Base-by-base conservation (phyloP, 2,113 vertebrate genomes). In the Nycticorax nycticorax region DNA sequence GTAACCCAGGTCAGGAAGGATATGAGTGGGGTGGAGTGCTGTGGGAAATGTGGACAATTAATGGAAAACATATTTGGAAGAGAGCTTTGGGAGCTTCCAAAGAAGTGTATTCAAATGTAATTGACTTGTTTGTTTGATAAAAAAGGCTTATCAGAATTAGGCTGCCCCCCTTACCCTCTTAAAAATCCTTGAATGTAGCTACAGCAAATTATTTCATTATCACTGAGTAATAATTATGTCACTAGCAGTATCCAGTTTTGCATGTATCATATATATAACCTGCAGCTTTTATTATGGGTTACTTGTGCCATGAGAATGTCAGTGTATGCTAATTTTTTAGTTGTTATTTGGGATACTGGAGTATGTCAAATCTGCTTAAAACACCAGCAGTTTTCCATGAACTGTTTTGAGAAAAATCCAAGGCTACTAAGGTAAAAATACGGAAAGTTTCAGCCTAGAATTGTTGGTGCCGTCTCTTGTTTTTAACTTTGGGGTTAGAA, bases 1-100 rank as follows among this genome's bases (percentile, higher is more conserved):
- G 79, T 95, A 88, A 89, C 56, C 80, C 50, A 71, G 91, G 39
- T 95, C 97, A 98, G 98, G 98, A 98, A 98, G 98, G 98, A 98
- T 98, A 80, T 92, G 76, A 96, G 87, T 84, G 84, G 91, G 97
- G 98, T 97, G 98, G 98, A 88, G 97, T 85, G 30, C 53, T 69
- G 26, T 87, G 94, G 95, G 94, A 96, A 94, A 82, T 67, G 47
- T 80, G 60, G 87, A 43, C 92, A 97, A 86, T 93, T 95, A 89
- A 95, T 95, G 86, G 88, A 97, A 97, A 92, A 96, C 62, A 63
- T 89, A 57, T 97, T 92, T 97, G 66, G 80, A 88, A 84, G 62
- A 85, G 88, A 88, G 56, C 90, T 95, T 81, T 73, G 52, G 81
- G 57, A 87, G 41, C 85, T 95, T 77, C 72, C 63, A 82, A 87